phyloP scores from a whole-genome alignment of 2,797 vertebrate genomes.

The Scarus forsteni region DNA sequence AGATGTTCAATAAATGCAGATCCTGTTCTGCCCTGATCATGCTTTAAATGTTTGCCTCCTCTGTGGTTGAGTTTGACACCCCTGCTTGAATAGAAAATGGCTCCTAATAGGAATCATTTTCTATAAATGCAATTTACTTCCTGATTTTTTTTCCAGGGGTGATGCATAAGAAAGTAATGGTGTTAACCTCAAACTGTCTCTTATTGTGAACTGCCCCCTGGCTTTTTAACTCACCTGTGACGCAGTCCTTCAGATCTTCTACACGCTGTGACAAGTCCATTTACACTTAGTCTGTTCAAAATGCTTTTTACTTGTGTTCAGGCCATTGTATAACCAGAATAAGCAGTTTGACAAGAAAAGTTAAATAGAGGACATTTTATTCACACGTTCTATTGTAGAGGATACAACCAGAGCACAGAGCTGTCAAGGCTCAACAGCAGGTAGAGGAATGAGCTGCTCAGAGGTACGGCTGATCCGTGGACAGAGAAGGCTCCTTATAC shows the following conservation, averaged over 20 bases:
- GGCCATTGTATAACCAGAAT: not conserved
- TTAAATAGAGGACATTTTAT: slow-evolving; percentile 71
- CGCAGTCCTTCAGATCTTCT: not conserved
- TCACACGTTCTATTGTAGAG: slow-evolving; percentile 70
- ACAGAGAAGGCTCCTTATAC: slow-evolving; percentile 83
- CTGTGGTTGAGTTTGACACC: no score
- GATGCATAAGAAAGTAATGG: no score
- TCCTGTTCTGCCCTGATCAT: no score
- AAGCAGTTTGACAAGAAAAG: not conserved
- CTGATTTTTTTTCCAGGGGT: no score
- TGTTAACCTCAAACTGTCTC: no score
- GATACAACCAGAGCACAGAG: slow-evolving; percentile 31
- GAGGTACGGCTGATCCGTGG: slow-evolving; percentile 91
- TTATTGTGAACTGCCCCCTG: no score
- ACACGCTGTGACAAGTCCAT: not conserved
- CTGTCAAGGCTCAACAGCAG: slow-evolving; percentile 8
- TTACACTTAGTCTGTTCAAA: not conserved
- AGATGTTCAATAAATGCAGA: no score
- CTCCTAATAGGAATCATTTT: no score
- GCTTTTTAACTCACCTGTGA: not conserved
- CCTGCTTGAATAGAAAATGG: no score
- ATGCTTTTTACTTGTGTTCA: not conserved
- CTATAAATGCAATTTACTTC: no score
- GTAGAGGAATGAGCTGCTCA: slow-evolving; percentile 64
- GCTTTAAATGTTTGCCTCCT: no score